A percentile compares a stretch with the other conserved stretches of the same genome.
These are phyloP conservation scores for Anolis apletophallus DNA, from an alignment of 2,797 vertebrate genomes.

Conservation along the genomic window DNA sequence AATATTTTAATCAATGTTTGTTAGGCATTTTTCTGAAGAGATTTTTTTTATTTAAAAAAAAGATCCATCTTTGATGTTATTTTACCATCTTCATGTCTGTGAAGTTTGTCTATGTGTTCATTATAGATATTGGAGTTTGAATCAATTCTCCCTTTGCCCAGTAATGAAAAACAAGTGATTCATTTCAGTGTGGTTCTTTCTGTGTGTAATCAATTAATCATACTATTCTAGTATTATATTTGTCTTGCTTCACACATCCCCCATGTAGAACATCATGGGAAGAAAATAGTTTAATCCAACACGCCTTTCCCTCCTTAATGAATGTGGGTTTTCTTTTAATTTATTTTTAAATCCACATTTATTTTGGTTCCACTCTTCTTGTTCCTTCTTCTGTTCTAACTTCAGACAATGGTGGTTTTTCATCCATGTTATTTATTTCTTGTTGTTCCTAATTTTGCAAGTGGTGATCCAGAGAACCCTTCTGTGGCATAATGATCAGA, in stretches of 20 bases:
- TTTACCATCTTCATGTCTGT: background rate
- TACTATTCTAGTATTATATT: background rate
- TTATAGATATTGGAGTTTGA: no score
- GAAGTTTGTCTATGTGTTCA: background rate
- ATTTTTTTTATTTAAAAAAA: no score
- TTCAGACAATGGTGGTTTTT: background rate
- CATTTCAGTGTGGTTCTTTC: background rate
- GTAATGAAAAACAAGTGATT: background rate
- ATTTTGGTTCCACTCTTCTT: background rate
- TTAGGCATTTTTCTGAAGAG: background rate
- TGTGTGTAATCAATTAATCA: background rate
- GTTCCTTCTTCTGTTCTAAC: background rate
- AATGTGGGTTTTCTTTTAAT: no score
- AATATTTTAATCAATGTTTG: background rate
- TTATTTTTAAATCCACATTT: background rate
- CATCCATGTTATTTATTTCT: background rate
- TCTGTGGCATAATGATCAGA: background rate
- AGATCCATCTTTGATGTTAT: background rate
- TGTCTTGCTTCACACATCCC: background rate
- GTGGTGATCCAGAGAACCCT: background rate
- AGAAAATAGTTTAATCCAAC: background rate
- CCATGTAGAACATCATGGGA: background rate
- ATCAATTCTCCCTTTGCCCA: no score
- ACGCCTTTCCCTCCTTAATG: background rate
- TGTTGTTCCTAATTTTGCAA: background rate